Base-by-base conservation (phyloP, 2,888 invertebrate species). In the Cyclophora albipunctata region DNA sequence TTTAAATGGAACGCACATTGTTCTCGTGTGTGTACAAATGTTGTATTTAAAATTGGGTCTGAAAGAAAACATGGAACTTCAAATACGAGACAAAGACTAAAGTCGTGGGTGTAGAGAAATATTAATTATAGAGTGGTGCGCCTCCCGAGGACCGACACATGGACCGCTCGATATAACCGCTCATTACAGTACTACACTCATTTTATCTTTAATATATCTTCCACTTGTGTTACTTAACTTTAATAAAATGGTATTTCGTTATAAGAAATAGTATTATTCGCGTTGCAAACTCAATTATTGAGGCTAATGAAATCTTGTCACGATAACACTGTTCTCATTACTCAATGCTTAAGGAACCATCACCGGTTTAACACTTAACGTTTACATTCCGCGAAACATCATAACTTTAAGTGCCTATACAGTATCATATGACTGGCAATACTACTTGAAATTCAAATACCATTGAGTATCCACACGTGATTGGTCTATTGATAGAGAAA, bases 301-400 rank as follows among this genome's bases (percentile, higher is more conserved):
- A 69, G 65, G 69, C 64, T 68, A 75, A 75, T 74, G 67, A 63
- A 70, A 67, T 70, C 66, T 71, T 65, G 68, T 66, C 73, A 70
- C 73, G 75, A 69, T 66, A 71, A 67, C 62, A 49, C 52, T 48
- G 49, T 50, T 49, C 58, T 58, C 58, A 60, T 64, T 60, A 65
- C 66, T 58, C 55, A 53, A 55, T 60, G 58, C 60, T 60, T 62
- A 62, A 57, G 57, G 57, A 55, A 54, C 57, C 49, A 51, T 67
- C 59, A 60, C 52, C 59, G 53, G 57, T 59, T 64, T 59, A 58
- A 54, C 58, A 57, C 50, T 59, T 57, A 57, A 54, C 59, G 58
- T 51, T 60, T 53, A 47, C 46, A 52, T 53, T 48, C 41, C 45
- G 51, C 47, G 42, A 47, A 54, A 48, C 5, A 37, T 5, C 5